Evolutionary conservation across 2,888 invertebrate species (phyloP).

Genomic region (Pinctada fucata): DNA sequence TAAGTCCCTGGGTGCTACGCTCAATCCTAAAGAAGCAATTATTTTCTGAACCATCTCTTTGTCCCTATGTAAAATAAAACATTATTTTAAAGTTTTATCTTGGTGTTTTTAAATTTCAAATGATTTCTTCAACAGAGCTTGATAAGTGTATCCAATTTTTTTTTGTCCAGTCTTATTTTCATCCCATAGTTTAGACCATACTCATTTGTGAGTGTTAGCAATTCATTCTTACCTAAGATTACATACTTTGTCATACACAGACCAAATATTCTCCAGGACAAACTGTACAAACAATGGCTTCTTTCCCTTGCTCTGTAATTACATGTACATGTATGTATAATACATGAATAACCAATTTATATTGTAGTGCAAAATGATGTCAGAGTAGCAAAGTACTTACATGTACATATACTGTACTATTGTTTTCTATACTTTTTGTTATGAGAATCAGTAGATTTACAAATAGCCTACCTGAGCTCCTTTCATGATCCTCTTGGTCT

Average conservation of each 20-base stretch:
- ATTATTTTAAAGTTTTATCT: neutral
- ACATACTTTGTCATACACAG: conserved; percentile 90
- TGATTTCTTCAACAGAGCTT: too few species aligned
- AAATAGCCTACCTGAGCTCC: conserved; percentile 85
- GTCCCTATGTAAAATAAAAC: conserved; percentile 68
- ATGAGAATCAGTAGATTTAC: too few species aligned
- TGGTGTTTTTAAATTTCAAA: neutral
- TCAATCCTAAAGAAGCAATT: conserved; percentile 82
- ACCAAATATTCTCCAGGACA: conserved; percentile 93
- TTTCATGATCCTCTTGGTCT: conserved; percentile 88
- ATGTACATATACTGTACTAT: too few species aligned
- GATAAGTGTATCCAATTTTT: too few species aligned
- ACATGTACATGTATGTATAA: neutral
- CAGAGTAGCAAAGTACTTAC: too few species aligned
- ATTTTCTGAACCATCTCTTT: conserved; percentile 77
- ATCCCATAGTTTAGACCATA: neutral
- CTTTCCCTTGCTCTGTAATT: conserved; percentile 85
- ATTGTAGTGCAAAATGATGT: too few species aligned
- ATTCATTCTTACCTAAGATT: conserved; percentile 61
- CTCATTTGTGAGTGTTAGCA: neutral
- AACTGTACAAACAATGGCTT: conserved; percentile 94
- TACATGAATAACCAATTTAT: neutral
- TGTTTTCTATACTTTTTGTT: too few species aligned
- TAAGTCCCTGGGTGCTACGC: conserved; percentile 83
- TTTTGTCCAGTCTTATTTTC: too few species aligned